Evolutionary conservation across 2,888 invertebrate species (phyloP).

Genomic region (Ochlodes sylvanus): DNA sequence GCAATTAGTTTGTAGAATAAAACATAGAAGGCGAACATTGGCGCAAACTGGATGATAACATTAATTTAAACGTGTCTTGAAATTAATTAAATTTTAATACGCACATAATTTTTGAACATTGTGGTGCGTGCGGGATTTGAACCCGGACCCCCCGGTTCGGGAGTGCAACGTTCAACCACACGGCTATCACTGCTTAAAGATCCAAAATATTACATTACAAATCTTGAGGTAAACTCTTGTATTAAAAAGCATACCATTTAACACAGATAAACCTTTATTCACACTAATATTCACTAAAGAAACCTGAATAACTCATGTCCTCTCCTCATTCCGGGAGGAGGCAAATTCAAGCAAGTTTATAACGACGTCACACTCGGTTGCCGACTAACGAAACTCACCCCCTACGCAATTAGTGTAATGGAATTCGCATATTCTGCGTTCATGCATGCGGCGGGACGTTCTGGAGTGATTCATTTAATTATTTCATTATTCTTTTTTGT

Average conservation of each 20-base stretch:
- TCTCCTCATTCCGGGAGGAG: background rate
- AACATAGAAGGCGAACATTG: background rate
- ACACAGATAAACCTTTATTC: background rate
- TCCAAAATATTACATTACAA: too few species aligned
- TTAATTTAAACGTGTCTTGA: background rate
- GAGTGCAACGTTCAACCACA: too few species aligned
- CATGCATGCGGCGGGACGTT: background rate
- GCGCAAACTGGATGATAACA: background rate
- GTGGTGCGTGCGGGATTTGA: too few species aligned
- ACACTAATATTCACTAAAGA: background rate
- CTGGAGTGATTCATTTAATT: background rate
- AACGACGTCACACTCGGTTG: background rate
- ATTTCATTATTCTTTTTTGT: too few species aligned
- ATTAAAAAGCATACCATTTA: background rate
- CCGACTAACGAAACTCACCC: background rate
- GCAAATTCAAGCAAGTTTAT: background rate
- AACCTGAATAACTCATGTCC: background rate
- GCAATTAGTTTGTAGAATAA: background rate
- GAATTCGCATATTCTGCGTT: background rate
- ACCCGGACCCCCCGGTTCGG: too few species aligned
- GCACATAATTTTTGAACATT: too few species aligned
- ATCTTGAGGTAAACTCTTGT: too few species aligned
- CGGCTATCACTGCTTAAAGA: too few species aligned
- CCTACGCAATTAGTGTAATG: conserved; percentile 1
- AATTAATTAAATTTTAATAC: too few species aligned